Percentiles rank a stretch among this genome's conserved stretches.
Evolutionary conservation across 2,113 vertebrate genomes (phyloP).

Genomic region (Raphicerus campestris): DNA sequence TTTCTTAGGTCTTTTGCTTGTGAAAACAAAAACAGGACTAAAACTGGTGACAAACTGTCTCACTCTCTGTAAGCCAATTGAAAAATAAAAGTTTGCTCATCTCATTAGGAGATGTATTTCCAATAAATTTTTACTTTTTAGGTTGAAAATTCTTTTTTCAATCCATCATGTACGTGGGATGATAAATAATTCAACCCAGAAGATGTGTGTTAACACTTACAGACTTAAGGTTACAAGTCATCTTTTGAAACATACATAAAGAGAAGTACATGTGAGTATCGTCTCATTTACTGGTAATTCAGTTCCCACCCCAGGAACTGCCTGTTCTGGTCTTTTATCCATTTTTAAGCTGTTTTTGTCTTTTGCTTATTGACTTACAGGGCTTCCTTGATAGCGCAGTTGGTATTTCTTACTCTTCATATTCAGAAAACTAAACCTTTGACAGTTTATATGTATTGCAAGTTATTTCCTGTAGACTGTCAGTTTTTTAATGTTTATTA

Average conservation of each 20-base stretch:
- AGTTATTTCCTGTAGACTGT: not conserved
- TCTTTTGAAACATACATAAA: not conserved
- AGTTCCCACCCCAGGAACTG: not conserved
- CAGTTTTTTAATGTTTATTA: not conserved
- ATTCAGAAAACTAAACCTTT: not conserved
- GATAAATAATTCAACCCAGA: not conserved
- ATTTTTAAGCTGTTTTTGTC: not conserved
- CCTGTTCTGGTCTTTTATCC: not conserved
- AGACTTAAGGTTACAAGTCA: not conserved
- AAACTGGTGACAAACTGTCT: not conserved
- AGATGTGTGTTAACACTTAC: not conserved
- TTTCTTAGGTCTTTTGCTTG: not conserved
- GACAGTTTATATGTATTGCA: not conserved
- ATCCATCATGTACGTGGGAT: not conserved
- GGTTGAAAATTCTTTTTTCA: not conserved
- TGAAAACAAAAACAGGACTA: not conserved
- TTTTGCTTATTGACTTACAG: not conserved
- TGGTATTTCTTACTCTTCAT: not conserved
- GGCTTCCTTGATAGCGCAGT: not conserved
- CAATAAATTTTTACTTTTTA: not conserved
- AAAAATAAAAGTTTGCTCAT: not conserved
- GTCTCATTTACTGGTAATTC: not conserved
- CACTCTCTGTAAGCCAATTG: not conserved
- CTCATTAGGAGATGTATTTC: not conserved
- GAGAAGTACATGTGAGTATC: not conserved